These are phyloP conservation scores for Austrolebias charrua DNA, from an alignment of 2,797 vertebrate species.

Conservation along the genomic window DNA sequence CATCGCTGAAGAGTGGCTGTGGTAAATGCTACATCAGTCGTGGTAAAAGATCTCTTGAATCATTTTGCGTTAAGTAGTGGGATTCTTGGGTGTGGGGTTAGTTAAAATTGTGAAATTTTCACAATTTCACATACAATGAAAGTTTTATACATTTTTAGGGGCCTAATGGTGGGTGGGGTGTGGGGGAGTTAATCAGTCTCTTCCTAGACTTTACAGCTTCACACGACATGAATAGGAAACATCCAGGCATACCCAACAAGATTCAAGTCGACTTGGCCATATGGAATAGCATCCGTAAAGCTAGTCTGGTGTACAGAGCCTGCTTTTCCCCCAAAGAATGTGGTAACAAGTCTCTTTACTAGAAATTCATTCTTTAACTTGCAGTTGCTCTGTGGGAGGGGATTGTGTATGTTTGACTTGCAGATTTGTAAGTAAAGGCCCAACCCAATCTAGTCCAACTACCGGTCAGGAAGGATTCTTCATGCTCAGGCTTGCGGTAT, in stretches of 20 bases:
- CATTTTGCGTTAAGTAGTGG: conserved; percentile 15
- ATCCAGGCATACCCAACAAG: conserved; percentile 55
- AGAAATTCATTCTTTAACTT: conserved; percentile 60
- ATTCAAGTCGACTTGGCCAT: conserved; percentile 67
- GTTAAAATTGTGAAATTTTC: conserved; percentile 73
- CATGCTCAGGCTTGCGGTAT: conserved; percentile 70
- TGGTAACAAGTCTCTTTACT: conserved; percentile 73
- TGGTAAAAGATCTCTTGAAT: conserved; percentile 31
- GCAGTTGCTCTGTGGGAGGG: conserved; percentile 68
- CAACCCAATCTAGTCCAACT: conserved; percentile 56
- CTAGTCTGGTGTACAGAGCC: conserved; percentile 69
- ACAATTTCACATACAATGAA: too few species aligned
- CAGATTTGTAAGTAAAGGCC: conserved; percentile 76
- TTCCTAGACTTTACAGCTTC: conserved; percentile 84
- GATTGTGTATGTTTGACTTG: conserved; percentile 80
- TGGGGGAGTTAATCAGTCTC: conserved; percentile 78
- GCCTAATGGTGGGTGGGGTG: conserved; percentile 50
- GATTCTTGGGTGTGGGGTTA: conserved; percentile 23
- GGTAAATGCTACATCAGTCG: conserved; percentile 40
- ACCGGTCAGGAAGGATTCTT: conserved; percentile 71
- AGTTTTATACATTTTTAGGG: conserved; percentile 30
- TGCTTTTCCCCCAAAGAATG: conserved; percentile 57
- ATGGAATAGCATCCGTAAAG: conserved; percentile 69
- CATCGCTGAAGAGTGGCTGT: conserved; percentile 41
- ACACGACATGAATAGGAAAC: conserved; percentile 69